phyloP scores from a whole-genome alignment of 2,888 invertebrate genomes.

The Neoitamus cyanurus region DNA sequence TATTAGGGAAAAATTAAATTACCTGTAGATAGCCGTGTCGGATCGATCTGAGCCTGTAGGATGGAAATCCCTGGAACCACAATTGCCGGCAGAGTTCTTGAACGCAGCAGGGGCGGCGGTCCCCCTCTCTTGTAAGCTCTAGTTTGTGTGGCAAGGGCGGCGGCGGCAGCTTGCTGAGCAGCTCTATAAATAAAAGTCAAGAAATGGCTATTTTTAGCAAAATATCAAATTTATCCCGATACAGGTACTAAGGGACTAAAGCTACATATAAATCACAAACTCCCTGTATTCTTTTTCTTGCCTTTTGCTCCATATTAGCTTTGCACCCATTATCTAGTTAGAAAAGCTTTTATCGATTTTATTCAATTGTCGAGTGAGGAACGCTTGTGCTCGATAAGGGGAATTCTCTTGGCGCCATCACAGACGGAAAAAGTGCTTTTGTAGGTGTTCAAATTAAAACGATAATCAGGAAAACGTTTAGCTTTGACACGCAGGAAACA shows the following conservation, averaged over 20 bases:
- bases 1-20: background rate
- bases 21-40: conserved; percentile 71
- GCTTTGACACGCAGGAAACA: background rate
- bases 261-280: background rate
- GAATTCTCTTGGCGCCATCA: background rate
- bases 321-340: conserved; percentile 19
- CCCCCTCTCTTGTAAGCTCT: conserved; percentile 67
- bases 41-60: conserved; percentile 82
- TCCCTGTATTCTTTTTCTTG: background rate
- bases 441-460: background rate
- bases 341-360: conserved; percentile 32
- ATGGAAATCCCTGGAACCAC: conserved; percentile 86
- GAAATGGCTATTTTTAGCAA: conserved; percentile 14
- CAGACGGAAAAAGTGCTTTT: background rate
- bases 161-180: conserved; percentile 71
- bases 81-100: conserved; percentile 88
- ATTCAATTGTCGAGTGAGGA: background rate
- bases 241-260: too few relatives aligned
- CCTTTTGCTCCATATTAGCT: background rate
- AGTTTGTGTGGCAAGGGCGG: conserved; percentile 68
- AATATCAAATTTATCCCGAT: conserved; percentile 6
- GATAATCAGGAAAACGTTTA: background rate
- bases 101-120: conserved; percentile 82
- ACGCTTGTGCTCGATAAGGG: background rate
- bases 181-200: conserved; percentile 63